Conservation (phyloP, 2,797 vertebrate species). For the Mormyrops attenuatus region DNA sequence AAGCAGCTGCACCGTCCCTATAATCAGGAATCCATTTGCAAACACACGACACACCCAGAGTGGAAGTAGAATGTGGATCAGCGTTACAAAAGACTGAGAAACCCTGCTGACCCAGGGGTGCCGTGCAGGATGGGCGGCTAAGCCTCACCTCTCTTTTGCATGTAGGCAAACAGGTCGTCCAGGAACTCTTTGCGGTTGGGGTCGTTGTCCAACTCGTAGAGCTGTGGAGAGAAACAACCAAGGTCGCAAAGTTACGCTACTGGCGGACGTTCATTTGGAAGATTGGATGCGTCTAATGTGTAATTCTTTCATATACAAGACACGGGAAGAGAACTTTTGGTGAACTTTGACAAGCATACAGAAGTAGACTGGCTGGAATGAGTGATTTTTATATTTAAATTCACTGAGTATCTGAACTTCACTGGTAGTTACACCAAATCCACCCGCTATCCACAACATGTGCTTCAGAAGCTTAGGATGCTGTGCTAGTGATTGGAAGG, state of each 20-base stretch:
- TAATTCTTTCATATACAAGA: background rate
- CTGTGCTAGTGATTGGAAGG: background rate
- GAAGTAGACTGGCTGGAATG: background rate
- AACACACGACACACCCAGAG: background rate
- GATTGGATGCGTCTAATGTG: too few species aligned
- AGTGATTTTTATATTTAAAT: background rate
- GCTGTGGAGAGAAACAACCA: slow-evolving; percentile 50
- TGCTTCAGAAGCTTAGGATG: background rate
- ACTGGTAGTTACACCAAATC: background rate
- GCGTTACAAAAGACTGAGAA: background rate
- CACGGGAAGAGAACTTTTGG: background rate
- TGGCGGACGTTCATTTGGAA: background rate
- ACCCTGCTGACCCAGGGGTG: background rate
- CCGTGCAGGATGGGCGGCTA: background rate
- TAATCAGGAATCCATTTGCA: background rate
- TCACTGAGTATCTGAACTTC: background rate
- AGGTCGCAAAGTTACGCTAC: background rate
- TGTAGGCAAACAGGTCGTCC: slow-evolving; percentile 89
- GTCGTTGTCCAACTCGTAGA: slow-evolving; percentile 89
- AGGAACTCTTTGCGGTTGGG: slow-evolving; percentile 91
- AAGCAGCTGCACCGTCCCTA: background rate
- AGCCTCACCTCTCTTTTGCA: slow-evolving; percentile 86
- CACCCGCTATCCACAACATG: background rate
- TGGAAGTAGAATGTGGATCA: background rate
- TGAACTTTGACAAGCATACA: background rate